Base-by-base conservation (phyloP, 1,140 invertebrate species). In the Drosophila parvula region DNA sequence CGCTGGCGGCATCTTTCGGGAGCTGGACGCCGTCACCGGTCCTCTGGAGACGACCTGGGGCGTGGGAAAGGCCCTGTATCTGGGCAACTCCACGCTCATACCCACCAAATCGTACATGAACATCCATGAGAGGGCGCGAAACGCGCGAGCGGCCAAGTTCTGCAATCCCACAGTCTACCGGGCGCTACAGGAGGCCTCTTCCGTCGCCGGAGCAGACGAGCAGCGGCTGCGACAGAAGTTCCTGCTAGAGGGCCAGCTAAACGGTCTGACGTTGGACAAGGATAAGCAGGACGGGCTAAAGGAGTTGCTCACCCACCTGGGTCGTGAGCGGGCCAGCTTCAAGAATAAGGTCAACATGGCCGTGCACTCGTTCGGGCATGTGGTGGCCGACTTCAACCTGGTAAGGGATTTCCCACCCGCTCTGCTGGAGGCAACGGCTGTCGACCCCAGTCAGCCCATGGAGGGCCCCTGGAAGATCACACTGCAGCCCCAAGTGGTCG, bases 21-120 rank as follows among this genome's bases (percentile, higher is more conserved):
- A 96, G 10, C 84, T 98, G 11, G 97, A 99, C 85, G 94, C 95
- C 71, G 90, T 95, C 1, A 94, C 94, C 28, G 94, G 93, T 9
- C 95, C 96, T 22, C 92, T 98, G 40, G 96, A 97, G 82, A 94
- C 95, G 36, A 97, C 96, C n/a, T 98, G 96, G 96, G 96, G 96
- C 34, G 94, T 97, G 70, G 95, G 96, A 0, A 98, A 97, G 91
- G 95, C 96, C 30, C 92, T 98, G 11, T 97, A 96, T 88, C 93
- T 96, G 55, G 95, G 96, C n/a, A 96, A 96, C 85, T 95, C 94
- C 78, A 95, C 95, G n/a, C 79, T 96, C 22, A 96, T 97, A 94
- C 95, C 96, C 9, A 95, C 95, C 8, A 95, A 95, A 81, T 95
- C 93, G 34, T 98, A 97, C 81, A 92, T 95, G 60, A 93, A 94